These are phyloP conservation scores for Montifringilla adamsi DNA, from an alignment of 2,113 vertebrate genomes.

Conservation along the genomic window DNA sequence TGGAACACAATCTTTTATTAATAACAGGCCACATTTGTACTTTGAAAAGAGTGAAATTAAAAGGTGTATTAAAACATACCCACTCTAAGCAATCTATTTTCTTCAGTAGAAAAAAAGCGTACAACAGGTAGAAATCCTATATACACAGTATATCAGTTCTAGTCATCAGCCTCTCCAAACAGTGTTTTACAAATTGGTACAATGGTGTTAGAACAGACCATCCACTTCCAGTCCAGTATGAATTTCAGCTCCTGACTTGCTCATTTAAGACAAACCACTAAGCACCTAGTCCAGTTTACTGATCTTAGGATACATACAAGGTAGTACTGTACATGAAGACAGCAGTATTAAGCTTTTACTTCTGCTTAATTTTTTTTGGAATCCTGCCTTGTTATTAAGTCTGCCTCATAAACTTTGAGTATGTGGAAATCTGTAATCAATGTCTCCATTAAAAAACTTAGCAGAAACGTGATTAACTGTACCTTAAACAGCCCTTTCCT, in stretches of 20 bases:
- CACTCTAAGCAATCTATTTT: constrained; percentile 62
- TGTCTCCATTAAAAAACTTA: background rate
- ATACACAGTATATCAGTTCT: constrained; percentile 71
- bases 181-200: background rate
- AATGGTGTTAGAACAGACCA: background rate
- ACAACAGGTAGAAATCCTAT: constrained; percentile 56
- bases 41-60: constrained; percentile 53
- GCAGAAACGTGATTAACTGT: background rate
- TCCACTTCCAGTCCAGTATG: background rate
- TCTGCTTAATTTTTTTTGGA: background rate
- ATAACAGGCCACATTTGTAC: constrained; percentile 51
- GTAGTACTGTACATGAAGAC: background rate
- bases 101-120: constrained; percentile 64
- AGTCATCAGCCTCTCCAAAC: background rate
- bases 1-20: constrained; percentile 64
- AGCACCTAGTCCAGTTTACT: background rate
- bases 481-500: background rate
- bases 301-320: background rate
- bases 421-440: background rate
- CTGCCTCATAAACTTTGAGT: background rate
- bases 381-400: background rate
- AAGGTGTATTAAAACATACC: constrained; percentile 81
- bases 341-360: background rate
- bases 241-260: background rate
- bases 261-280: background rate